These are phyloP conservation scores for Diabrotica undecimpunctata DNA, from an alignment of 1,140 invertebrate genomes.

Conservation along the genomic window DNA sequence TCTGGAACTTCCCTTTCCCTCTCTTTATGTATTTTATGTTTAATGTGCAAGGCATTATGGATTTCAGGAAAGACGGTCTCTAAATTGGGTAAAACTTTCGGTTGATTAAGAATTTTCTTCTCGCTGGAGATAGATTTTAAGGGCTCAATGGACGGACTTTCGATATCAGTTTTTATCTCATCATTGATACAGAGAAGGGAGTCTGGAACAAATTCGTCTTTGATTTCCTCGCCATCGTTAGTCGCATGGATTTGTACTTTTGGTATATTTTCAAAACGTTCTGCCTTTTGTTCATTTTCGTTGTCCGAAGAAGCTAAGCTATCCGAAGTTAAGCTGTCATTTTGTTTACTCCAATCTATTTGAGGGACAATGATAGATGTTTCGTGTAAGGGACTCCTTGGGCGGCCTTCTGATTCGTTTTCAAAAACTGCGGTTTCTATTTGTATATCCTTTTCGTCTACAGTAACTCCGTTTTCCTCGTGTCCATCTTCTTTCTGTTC, in stretches of 20 bases:
- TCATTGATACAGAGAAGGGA: constrained; percentile 18
- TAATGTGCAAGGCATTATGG: constrained; percentile 36
- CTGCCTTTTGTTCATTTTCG: constrained; percentile 32
- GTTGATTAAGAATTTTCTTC: constrained; percentile 45
- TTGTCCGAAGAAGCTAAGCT: constrained; percentile 57
- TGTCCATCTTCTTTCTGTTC: constrained; percentile 22
- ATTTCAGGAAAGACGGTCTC: constrained; percentile 35
- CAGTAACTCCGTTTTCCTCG: constrained; percentile 22
- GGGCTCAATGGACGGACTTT: constrained; percentile 14
- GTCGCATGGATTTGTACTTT: constrained; percentile 29
- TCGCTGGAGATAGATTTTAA: constrained; percentile 39
- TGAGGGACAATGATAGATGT: constrained; percentile 61
- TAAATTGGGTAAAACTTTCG: constrained; percentile 42
- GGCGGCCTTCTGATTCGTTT: constrained; percentile 51
- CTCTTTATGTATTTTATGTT: constrained; percentile 22
- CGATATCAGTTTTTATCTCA: not conserved
- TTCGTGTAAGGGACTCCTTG: constrained; percentile 59
- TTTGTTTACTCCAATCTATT: constrained; percentile 57
- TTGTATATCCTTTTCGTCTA: constrained; percentile 19
- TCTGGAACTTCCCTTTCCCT: constrained; percentile 24
- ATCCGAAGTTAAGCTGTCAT: constrained; percentile 52
- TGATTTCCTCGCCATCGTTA: constrained; percentile 18
- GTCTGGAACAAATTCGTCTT: constrained; percentile 30
- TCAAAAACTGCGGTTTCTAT: constrained; percentile 36
- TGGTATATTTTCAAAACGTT: constrained; percentile 32